A percentile compares a stretch with the other conserved stretches of the same genome.
These are phyloP conservation scores for Brachionus rotundiformis DNA, from an alignment of 1,140 invertebrate genomes.

Conservation along the genomic window DNA sequence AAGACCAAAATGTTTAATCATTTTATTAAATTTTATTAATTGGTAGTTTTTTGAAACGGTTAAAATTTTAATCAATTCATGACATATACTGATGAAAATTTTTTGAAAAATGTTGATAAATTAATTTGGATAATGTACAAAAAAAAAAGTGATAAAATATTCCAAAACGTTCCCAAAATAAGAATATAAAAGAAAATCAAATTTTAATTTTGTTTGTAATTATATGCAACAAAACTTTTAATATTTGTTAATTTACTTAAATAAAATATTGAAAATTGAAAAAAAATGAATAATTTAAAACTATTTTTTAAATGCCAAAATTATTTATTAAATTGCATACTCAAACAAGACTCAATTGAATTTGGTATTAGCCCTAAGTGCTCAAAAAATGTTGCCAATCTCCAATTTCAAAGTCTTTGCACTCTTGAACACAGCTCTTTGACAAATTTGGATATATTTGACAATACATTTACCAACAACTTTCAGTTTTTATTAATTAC, in stretches of 20 bases:
- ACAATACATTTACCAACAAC: not conserved
- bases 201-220: too few relatives aligned
- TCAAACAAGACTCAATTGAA: not conserved
- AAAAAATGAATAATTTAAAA: conserved; percentile 28
- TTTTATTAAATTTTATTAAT: too few relatives aligned
- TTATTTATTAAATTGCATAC: not conserved
- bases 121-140: too few relatives aligned
- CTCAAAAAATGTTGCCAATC: not conserved
- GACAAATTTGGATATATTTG: not conserved
- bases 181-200: too few relatives aligned
- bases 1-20: too few relatives aligned
- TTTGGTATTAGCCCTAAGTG: not conserved
- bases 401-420: not conserved
- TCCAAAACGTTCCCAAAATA: too few relatives aligned
- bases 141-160: too few relatives aligned
- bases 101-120: too few relatives aligned
- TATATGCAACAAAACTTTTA: too few relatives aligned
- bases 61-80: too few relatives aligned
- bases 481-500: not conserved
- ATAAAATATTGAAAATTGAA: not conserved
- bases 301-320: not conserved
- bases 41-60: too few relatives aligned
- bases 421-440: not conserved
- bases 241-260: not conserved
- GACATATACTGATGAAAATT: too few relatives aligned